Base-by-base conservation (phyloP, 1,140 invertebrate genomes). In the Nymphalis io region DNA sequence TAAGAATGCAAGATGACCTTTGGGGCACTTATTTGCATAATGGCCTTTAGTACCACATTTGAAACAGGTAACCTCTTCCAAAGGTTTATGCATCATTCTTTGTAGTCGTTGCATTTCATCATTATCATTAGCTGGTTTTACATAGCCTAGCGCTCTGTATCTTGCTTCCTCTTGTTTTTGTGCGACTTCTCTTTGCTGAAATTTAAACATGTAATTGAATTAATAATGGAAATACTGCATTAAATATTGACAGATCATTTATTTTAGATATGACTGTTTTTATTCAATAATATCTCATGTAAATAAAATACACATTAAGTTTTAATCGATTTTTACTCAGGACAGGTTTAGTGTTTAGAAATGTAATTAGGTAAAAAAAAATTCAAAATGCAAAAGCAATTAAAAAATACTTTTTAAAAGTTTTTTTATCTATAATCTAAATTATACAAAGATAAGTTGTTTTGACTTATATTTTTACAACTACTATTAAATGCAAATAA, bases 1-100 rank as follows among this genome's bases (percentile, higher is more conserved):
- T 13, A 99, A 93, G 89, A 99, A 99, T 6, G 98, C 98, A 51
- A 99, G 93, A 90, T 99, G 98, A 42, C 98, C 98, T 87, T 99
- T 99, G 0, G 97, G 97, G 92, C 99, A 99, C 86, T 98, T 98
- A 88, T 99, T 99, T 0, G 99, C 99, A 89, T 99, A 99, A 92
- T 99, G 99, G 15, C 99, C 99, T 90, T 99, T 99, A 51, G 98
- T 97, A 8, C 98, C 98, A 92, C 99, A 99, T 93, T 99, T 99
- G 84, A 97, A 99, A 90, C 98, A 99, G 0, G 97, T 98, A 11
- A 99, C 97, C 93, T 98, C 97, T 91, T 98, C 97, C 10, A 99
- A 88, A 5, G 97, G 97, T 84, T 96, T 96, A 53, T 90, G 93
- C 55, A 87, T 77, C 67, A 90, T 86, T 27, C 83, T 72, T 15